Conservation (phyloP, 2,113 vertebrate species). For the Sigmodon hispidus region DNA sequence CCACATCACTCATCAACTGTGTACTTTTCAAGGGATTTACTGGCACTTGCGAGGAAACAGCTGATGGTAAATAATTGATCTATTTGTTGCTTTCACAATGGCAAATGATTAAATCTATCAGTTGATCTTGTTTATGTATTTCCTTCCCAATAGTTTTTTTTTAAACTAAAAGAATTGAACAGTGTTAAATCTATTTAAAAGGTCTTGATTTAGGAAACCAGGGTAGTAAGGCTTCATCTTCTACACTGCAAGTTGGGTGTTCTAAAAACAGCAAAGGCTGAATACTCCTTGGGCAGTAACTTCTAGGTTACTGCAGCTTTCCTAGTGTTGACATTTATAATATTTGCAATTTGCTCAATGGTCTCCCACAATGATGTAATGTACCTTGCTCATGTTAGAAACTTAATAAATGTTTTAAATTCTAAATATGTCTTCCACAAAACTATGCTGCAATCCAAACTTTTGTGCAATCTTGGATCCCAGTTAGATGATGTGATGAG, state of each 20-base stretch:
- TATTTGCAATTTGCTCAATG: neutral
- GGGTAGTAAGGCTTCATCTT: slow-evolving; percentile 18
- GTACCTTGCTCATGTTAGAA: neutral
- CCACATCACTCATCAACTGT: no score
- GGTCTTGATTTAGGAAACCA: slow-evolving; percentile 41
- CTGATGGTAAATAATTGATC: slow-evolving; percentile 67
- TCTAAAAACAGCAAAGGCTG: neutral
- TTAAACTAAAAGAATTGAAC: neutral
- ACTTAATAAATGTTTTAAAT: neutral
- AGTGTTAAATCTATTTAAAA: slow-evolving; percentile 52
- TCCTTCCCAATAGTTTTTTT: slow-evolving; percentile 16
- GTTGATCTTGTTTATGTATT: slow-evolving; percentile 52
- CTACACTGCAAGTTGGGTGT: neutral
- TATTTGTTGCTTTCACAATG: slow-evolving; percentile 66
- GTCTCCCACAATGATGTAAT: neutral
- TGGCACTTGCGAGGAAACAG: slow-evolving; percentile 58
- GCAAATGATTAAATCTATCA: slow-evolving; percentile 67
- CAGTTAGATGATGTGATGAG: neutral
- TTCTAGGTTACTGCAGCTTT: neutral
- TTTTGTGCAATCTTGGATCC: neutral
- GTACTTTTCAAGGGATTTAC: slow-evolving; percentile 48
- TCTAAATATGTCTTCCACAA: neutral
- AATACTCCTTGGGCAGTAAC: neutral
- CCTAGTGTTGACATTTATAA: neutral
- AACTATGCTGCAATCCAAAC: neutral